phyloP scores from a whole-genome alignment of 2,888 invertebrate genomes.

The Candidula unifasciata region DNA sequence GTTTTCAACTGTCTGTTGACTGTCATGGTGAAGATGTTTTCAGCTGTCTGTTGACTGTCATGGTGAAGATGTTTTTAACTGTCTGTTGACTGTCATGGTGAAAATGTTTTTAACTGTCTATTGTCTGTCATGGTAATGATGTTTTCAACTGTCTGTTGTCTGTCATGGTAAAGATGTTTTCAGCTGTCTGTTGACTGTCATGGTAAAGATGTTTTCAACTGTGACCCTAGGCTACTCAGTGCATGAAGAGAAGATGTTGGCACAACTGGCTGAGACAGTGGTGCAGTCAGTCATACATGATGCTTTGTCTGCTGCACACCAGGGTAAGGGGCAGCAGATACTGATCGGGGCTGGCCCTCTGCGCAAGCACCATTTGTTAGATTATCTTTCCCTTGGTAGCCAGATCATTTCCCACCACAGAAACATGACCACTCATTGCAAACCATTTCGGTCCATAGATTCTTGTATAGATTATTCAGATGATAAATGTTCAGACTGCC shows the following conservation, averaged over 20 bases:
- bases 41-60: too few relatives aligned
- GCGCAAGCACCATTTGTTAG: conserved; percentile 22
- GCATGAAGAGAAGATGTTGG: conserved; percentile 42
- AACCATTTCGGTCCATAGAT: neutral
- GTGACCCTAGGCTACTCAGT: conserved; percentile 34
- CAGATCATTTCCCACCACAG: conserved; percentile 31
- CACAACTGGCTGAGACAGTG: conserved; percentile 48
- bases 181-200: neutral
- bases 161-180: neutral
- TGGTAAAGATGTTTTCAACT: conserved; percentile 22
- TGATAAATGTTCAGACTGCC: conserved; percentile 35
- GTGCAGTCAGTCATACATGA: conserved; percentile 50
- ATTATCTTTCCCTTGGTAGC: conserved; percentile 37
- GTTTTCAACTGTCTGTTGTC: too few relatives aligned
- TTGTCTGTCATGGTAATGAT: too few relatives aligned
- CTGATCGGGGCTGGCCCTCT: conserved; percentile 45
- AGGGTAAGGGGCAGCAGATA: conserved; percentile 54
- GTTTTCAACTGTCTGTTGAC: too few relatives aligned
- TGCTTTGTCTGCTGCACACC: conserved; percentile 47
- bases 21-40: too few relatives aligned
- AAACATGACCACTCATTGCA: neutral
- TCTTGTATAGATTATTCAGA: neutral
- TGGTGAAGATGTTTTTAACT: too few relatives aligned
- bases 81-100: too few relatives aligned
- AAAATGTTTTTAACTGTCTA: too few relatives aligned